Conservation (phyloP, 2,797 vertebrate species). For the Astyanax mexicanus region DNA sequence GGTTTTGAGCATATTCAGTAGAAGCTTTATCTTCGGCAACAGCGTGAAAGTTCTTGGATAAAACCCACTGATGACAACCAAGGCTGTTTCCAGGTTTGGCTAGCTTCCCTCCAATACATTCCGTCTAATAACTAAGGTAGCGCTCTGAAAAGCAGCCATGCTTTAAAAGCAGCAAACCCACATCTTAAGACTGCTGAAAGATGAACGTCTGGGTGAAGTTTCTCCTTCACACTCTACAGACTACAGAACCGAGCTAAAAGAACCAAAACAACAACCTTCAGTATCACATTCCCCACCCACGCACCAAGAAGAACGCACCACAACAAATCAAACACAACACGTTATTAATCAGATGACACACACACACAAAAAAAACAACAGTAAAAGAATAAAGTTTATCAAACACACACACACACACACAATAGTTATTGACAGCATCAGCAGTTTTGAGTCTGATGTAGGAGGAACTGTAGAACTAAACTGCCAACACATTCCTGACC, state of each 20-base stretch:
- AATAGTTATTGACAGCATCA: slow-evolving; percentile 22
- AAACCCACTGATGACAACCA: neutral
- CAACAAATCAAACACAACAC: neutral
- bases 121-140: neutral
- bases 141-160: neutral
- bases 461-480: slow-evolving; percentile 14
- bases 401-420: slow-evolving; percentile 19
- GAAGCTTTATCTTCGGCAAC: neutral
- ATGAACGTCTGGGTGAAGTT: neutral
- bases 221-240: neutral
- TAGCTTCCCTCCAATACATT: neutral
- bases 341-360: neutral
- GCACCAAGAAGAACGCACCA: neutral
- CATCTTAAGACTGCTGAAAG: neutral
- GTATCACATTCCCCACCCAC: neutral
- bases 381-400: neutral
- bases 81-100: neutral
- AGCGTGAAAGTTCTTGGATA: neutral
- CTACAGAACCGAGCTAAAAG: neutral
- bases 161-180: neutral
- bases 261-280: neutral
- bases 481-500: slow-evolving; percentile 55
- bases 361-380: neutral
- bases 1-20: neutral
- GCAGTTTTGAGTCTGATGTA: slow-evolving; percentile 21